A percentile compares a stretch with the other conserved stretches of the same genome.
phyloP scores from a whole-genome alignment of 2,797 vertebrate genomes.

The Karalla daura region DNA sequence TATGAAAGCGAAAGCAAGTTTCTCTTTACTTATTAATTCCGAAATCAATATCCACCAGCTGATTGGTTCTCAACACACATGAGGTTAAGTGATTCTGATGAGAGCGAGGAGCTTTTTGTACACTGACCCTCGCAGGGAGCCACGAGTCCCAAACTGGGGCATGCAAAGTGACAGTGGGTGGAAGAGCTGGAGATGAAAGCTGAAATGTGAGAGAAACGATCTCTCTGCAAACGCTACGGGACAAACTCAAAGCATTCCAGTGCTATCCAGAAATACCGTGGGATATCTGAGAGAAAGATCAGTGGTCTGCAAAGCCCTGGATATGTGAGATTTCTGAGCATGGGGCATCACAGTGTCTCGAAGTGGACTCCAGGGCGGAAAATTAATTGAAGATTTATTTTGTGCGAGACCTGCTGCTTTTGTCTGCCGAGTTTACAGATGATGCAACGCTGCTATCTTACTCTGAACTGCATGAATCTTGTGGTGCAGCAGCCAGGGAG shows the following conservation, averaged over 20 bases:
- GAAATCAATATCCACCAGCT: too few relatives aligned
- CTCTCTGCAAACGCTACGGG: conserved; percentile 6
- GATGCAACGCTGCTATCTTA: conserved; percentile 14
- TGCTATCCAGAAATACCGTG: background rate
- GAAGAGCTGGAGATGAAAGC: background rate
- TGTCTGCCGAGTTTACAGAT: conserved; percentile 26
- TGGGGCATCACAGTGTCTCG: conserved; percentile 21
- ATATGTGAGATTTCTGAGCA: conserved; percentile 20
- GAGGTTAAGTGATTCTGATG: conserved; percentile 2
- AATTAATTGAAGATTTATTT: conserved; percentile 46
- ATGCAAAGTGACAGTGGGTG: background rate
- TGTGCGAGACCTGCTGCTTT: conserved; percentile 19
- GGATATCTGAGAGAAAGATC: conserved; percentile 18
- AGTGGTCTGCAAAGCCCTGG: conserved; percentile 14
- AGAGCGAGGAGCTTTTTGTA: background rate
- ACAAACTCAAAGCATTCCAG: background rate
- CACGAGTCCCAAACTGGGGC: conserved; percentile 9
- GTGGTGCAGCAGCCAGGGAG: background rate
- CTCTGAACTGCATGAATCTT: conserved; percentile 1
- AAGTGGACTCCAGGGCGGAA: conserved; percentile 24
- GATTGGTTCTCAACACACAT: conserved; percentile 22
- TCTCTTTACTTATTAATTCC: too few relatives aligned
- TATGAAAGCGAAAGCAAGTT: too few relatives aligned
- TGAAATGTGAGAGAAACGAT: conserved; percentile 1
- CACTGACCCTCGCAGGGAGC: conserved; percentile 6